These are phyloP conservation scores for Macropis europaea DNA, from an alignment of 2,888 invertebrate genomes.

Conservation along the genomic window DNA sequence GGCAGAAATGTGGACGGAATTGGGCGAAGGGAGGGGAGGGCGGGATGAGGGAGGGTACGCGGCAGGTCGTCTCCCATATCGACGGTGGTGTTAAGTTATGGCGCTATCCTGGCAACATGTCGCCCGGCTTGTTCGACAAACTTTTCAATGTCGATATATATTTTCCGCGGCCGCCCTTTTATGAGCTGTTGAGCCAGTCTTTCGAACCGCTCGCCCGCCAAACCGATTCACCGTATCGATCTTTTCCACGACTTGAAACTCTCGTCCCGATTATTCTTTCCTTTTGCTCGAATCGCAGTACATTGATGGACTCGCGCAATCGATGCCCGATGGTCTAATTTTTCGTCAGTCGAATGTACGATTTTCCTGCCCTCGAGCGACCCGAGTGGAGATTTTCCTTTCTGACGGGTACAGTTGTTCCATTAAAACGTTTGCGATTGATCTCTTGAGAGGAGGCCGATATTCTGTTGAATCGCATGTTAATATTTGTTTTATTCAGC, in stretches of 20 bases:
- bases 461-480: too few relatives aligned
- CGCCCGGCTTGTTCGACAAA: slow-evolving; percentile 77
- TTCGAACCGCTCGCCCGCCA: slow-evolving; percentile 48
- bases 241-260: neutral
- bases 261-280: neutral
- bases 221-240: slow-evolving; percentile 62
- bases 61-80: slow-evolving; percentile 66
- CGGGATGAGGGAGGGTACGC: neutral
- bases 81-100: slow-evolving; percentile 75
- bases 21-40: slow-evolving; percentile 13
- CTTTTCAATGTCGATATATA: slow-evolving; percentile 77
- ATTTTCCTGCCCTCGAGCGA: too few relatives aligned
- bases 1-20: slow-evolving; percentile 40
- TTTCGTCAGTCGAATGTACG: too few relatives aligned
- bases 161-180: slow-evolving; percentile 70
- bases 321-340: too few relatives aligned
- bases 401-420: too few relatives aligned
- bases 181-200: slow-evolving; percentile 66
- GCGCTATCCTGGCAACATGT: slow-evolving; percentile 77
- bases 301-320: slow-evolving; percentile 12
- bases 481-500: too few relatives aligned
- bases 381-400: too few relatives aligned
- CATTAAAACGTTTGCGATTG: too few relatives aligned
- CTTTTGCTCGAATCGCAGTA: slow-evolving; percentile 4
- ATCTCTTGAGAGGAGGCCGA: too few relatives aligned